A percentile compares a stretch with the other conserved stretches of the same genome.
phyloP scores from a whole-genome alignment of 2,888 invertebrate species.

The Mylabris sibirica region DNA sequence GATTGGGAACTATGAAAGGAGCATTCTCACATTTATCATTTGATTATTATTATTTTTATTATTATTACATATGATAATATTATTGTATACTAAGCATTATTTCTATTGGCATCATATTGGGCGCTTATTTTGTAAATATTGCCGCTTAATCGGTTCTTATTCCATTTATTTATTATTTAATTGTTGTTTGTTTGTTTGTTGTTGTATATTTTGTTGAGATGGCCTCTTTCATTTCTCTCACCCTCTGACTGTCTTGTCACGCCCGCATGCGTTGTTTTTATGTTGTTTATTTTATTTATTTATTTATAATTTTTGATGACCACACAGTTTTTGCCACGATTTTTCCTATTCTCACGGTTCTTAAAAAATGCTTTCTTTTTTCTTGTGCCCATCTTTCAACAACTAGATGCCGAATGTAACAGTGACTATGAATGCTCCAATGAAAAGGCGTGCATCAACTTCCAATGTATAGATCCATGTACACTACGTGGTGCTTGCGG shows the following conservation, averaged over 20 bases:
- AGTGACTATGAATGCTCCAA: slow-evolving; percentile 90
- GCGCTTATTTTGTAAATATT: slow-evolving; percentile 66
- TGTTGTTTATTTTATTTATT: slow-evolving; percentile 58
- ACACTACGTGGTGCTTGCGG: slow-evolving; percentile 88
- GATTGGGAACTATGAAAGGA: slow-evolving; percentile 82
- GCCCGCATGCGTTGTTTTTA: slow-evolving; percentile 69
- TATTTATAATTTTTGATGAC: slow-evolving; percentile 13
- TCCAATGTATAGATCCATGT: slow-evolving; percentile 91
- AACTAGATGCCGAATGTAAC: slow-evolving; percentile 76
- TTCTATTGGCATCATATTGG: slow-evolving; percentile 46
- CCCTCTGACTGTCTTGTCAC: slow-evolving; percentile 62
- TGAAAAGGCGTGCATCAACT: slow-evolving; percentile 90
- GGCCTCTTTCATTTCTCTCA: slow-evolving; percentile 62
- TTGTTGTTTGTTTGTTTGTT: not conserved
- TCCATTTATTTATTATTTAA: not conserved
- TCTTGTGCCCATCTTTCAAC: slow-evolving; percentile 51
- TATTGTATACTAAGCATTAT: slow-evolving; percentile 54
- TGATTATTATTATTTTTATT: slow-evolving; percentile 28
- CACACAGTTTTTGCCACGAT: slow-evolving; percentile 10
- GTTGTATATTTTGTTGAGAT: slow-evolving; percentile 53
- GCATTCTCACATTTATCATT: slow-evolving; percentile 71
- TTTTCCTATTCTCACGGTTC: slow-evolving; percentile 77
- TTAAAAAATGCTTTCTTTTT: slow-evolving; percentile 74
- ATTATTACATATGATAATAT: not conserved
- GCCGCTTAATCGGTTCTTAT: slow-evolving; percentile 62